A percentile compares a stretch with the other conserved stretches of the same genome.
phyloP scores from a whole-genome alignment of 2,797 vertebrate species.

The Margarornis squamiger region DNA sequence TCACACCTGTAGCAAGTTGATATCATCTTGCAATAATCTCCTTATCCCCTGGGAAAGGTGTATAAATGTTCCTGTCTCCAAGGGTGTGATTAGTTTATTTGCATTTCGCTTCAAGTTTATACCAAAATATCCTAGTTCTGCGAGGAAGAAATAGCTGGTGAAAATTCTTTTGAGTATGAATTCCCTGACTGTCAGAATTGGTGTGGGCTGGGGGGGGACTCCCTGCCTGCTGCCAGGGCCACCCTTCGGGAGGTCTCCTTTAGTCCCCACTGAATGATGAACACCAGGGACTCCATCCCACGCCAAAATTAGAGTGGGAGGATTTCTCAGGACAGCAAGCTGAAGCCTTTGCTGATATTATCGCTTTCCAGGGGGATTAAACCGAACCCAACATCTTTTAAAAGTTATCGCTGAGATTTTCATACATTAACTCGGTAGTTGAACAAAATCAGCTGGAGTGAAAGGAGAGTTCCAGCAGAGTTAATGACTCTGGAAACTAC shows the following conservation, averaged over 20 bases:
- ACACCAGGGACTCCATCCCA: neutral
- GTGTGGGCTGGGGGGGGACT: neutral
- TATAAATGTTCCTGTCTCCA: neutral
- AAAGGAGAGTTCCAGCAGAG: constrained; percentile 46
- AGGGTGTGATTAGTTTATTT: neutral
- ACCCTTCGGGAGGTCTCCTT: neutral
- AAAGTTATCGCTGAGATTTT: constrained; percentile 3
- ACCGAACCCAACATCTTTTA: constrained; percentile 4
- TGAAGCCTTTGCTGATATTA: neutral
- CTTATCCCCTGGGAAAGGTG: neutral
- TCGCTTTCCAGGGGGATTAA: neutral
- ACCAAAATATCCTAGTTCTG: neutral
- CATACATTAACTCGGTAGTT: constrained; percentile 6
- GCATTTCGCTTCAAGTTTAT: neutral
- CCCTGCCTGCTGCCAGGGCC: neutral
- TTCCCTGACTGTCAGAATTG: neutral
- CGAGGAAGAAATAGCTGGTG: neutral
- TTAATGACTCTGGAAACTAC: constrained; percentile 49
- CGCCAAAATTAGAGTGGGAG: rapidly evolving
- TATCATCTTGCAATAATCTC: neutral
- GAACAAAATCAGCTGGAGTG: constrained; percentile 19
- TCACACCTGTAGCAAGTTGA: neutral
- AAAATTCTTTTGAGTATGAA: neutral
- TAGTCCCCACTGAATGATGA: neutral
- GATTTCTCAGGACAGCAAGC: neutral